A percentile compares a stretch with the other conserved stretches of the same genome.
Conservation (phyloP, 1,140 invertebrate species). For the Magallana angulata region DNA sequence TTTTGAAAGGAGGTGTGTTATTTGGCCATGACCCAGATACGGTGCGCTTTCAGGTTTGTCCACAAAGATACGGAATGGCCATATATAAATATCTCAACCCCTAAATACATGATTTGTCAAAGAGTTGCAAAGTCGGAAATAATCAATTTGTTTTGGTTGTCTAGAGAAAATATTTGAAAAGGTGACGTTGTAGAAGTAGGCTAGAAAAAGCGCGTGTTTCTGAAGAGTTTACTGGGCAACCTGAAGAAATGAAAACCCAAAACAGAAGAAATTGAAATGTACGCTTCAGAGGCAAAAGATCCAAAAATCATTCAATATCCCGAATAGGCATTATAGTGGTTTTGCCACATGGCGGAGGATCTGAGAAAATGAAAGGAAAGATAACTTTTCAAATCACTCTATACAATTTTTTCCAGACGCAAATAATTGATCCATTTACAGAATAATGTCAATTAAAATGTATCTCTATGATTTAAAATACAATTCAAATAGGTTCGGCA, state of each 20-base stretch:
- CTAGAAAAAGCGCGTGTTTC: neutral
- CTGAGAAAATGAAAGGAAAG: neutral
- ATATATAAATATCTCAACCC: neutral
- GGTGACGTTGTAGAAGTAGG: conserved; percentile 14
- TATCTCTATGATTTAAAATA: too few species aligned
- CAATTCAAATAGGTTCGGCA: too few species aligned
- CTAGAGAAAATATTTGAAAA: conserved; percentile 9
- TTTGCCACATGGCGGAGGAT: conserved; percentile 2
- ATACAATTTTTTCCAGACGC: too few species aligned
- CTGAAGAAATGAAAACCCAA: neutral
- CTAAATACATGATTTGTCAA: neutral
- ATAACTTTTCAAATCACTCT: conserved; percentile 1
- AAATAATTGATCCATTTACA: too few species aligned
- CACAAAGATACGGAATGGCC: conserved; percentile 38
- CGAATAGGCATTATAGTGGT: neutral
- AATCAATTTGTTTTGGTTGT: conserved; percentile 4
- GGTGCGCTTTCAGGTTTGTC: conserved; percentile 30
- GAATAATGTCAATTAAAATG: too few species aligned
- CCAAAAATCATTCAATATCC: conserved; percentile 4
- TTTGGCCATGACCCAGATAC: conserved; percentile 50
- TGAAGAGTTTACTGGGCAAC: neutral
- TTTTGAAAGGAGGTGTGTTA: conserved; percentile 56
- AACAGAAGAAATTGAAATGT: conserved; percentile 19
- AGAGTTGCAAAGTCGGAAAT: neutral
- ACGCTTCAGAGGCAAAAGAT: conserved; percentile 1